Base-by-base conservation (phyloP, 2,797 vertebrate genomes). In the Clarias laeviceps region DNA sequence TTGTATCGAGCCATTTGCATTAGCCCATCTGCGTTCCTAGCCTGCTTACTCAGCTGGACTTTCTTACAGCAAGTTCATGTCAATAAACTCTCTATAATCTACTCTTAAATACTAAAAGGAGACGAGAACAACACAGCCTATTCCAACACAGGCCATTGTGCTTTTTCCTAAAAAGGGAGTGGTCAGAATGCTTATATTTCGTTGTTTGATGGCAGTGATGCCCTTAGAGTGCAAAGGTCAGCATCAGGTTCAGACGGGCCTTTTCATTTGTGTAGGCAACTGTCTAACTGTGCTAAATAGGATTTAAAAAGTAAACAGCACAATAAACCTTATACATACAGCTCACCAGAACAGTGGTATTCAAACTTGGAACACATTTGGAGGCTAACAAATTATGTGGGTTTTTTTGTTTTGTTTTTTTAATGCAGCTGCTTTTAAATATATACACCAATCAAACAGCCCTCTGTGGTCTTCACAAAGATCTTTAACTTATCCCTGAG, bases 31-130 rank as follows among this genome's bases (percentile, higher is more conserved):
- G 82, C 11, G 45, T 56, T 59, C 32, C 32, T 17, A 69, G 29
- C 62, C 45, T 85, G 86, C 85, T 87, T 88, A 72, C 84, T 85
- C 87, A 88, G 87, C 88, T 87, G 82, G 78, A 82, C 29, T 45
- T 84, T 68, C 85, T 86, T 57, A 79, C 59, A 72, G 66, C 45
- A 61, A 85, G 76, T 78, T 83, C 54, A 80, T 80, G 80, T 89
- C 88, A 87, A 86, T 84, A 88, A 73, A 83, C 77, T 74, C 27
- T 54, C 61, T 77, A 34, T 85, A 83, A 89, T 83, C 85, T 86
- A 40, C 27, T 56, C 70, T 77, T 80, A 83, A 88, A 84, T 69
- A 85, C 86, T 79, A 87, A 78, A 86, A 61, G 54, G 62, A 62
- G 76, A 59, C 65, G 54, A 77, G 79, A 62, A 79, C 73, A 61